These are phyloP conservation scores for Scaptomyza graminum DNA, from an alignment of 1,140 invertebrate species.

Conservation along the genomic window DNA sequence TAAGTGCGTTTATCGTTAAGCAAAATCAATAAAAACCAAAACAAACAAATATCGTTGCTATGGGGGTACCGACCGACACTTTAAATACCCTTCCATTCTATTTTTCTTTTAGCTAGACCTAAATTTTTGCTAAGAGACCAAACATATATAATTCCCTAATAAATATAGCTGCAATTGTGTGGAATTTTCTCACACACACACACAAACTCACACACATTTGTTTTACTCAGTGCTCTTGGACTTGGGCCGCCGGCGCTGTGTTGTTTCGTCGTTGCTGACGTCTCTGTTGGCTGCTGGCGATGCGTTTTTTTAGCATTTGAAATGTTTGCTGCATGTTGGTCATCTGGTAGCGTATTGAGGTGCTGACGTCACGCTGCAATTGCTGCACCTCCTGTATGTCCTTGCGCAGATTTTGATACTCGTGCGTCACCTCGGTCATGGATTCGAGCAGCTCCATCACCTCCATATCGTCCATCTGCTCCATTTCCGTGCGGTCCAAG, in stretches of 20 bases:
- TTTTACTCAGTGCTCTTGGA: neutral
- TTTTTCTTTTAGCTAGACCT: too few relatives aligned
- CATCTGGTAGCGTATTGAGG: conserved; percentile 84
- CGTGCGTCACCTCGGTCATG: conserved; percentile 86
- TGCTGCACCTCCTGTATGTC: conserved; percentile 86
- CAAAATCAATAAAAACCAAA: conserved; percentile 58
- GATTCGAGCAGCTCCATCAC: conserved; percentile 85
- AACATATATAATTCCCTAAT: too few relatives aligned
- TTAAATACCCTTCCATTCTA: neutral
- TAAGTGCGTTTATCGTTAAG: neutral
- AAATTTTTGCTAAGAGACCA: too few relatives aligned
- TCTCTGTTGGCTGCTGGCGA: conserved; percentile 62
- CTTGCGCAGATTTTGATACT: conserved; percentile 86
- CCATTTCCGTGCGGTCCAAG: conserved; percentile 73
- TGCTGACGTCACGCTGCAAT: conserved; percentile 86
- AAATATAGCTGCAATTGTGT: too few relatives aligned
- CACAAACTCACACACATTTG: neutral
- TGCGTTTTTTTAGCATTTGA: conserved; percentile 76
- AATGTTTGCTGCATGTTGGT: conserved; percentile 80
- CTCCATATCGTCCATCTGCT: conserved; percentile 84
- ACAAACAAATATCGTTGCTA: neutral
- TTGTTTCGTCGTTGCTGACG: conserved; percentile 27
- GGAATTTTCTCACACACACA: too few relatives aligned
- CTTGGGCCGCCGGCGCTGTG: neutral
- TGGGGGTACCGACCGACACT: neutral